Evolutionary conservation across 2,113 vertebrate genomes (phyloP).

Genomic region (Echinops telfairi): DNA sequence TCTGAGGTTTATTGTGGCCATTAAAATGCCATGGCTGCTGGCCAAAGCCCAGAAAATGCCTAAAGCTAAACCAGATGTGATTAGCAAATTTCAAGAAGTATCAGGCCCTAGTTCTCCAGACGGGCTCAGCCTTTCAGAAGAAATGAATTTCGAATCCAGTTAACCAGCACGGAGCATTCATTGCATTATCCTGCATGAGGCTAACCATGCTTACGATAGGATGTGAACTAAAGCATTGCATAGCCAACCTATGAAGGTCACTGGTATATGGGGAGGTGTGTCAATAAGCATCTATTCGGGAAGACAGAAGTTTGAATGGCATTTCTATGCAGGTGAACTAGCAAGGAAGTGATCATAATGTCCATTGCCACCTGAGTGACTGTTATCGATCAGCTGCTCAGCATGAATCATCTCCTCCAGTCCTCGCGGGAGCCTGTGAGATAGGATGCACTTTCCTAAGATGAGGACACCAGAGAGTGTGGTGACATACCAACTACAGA

Average conservation of each 20-base stretch:
- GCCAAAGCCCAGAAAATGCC: conserved; percentile 90
- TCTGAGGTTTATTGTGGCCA: conserved; percentile 91
- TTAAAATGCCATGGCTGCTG: conserved; percentile 90
- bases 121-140: conserved; percentile 82
- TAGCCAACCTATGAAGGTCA: neutral
- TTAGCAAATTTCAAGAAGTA: conserved; percentile 86
- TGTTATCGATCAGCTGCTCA: neutral
- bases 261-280: neutral
- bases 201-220: conserved; percentile 61
- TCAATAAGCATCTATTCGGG: neutral
- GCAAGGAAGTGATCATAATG: neutral
- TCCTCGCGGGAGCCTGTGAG: neutral
- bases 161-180: conserved; percentile 70
- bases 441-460: neutral
- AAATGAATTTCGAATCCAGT: conserved; percentile 80
- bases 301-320: neutral
- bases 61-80: conserved; percentile 92
- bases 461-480: neutral
- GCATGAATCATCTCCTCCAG: neutral
- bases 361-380: neutral
- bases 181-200: conserved; percentile 73
- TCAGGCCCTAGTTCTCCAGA: conserved; percentile 80
- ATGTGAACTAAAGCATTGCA: neutral
- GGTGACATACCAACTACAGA: neutral
- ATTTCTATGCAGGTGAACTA: neutral